Base-by-base conservation (phyloP, 2,888 invertebrate genomes). In the Trilocha varians region DNA sequence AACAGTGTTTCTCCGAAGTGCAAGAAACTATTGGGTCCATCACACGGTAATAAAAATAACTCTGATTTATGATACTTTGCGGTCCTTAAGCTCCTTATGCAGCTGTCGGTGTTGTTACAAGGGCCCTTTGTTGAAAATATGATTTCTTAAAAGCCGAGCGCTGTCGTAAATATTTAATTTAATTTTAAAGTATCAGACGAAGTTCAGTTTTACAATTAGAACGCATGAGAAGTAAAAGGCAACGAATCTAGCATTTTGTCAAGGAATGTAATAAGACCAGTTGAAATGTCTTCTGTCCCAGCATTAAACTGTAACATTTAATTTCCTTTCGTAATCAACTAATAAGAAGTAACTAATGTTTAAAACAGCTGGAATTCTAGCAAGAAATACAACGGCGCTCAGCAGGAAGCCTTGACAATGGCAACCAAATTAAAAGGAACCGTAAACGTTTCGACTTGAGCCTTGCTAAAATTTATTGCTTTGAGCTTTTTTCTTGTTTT, bases 351-450 rank as follows among this genome's bases (percentile, higher is more conserved):
- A 68, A 75, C 62, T 73, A 78, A 80, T 79, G 76, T 75, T 77
- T 67, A 64, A 68, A 80, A 69, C 84, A 79, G 82, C 80, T 80
- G 82, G 80, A 78, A 74, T 70, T 75, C 79, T 68, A 70, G 74
- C 69, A 77, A 80, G 78, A 77, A 78, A 78, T 74, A 67, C 76
- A 66, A 66, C 70, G 70, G 70, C 64, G 66, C 83, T 58, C 84
- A 70, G 79, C 80, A 79, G 83, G 83, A 75, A 66, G 75, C 71
- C 75, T 65, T 71, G 71, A 84, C 84, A 84, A 84, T 83, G 69
- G 76, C 78, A 77, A 77, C 82, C 82, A 82, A 84, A 85, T 85
- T 85, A 84, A 84, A 85, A 79, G 78, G 68, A 79, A 80, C 79
- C 79, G 80, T 79, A 83, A 84, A 80, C 71, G 79, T 78, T 82